A percentile compares a stretch with the other conserved stretches of the same genome.
Evolutionary conservation across 2,888 invertebrate genomes (phyloP).

Genomic region (Oscheius sp.): DNA sequence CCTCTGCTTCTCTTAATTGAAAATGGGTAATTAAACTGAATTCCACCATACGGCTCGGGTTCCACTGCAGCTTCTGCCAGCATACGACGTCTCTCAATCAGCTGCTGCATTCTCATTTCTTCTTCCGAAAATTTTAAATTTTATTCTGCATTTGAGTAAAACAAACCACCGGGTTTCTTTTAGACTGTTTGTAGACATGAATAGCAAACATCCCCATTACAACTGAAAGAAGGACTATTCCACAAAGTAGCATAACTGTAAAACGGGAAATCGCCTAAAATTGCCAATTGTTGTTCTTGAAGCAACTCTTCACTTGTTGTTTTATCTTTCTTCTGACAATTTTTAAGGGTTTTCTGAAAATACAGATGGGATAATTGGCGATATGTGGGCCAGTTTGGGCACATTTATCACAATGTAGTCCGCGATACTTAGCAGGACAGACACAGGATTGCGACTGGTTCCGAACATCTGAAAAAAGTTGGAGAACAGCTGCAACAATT

Average conservation of each 20-base stretch:
- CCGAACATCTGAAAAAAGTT: constrained; percentile 38
- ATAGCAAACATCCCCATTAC: constrained; percentile 6
- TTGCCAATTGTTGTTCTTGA: neutral
- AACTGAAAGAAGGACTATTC: neutral
- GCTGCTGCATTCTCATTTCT: constrained; percentile 9
- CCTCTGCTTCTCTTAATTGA: constrained; percentile 9
- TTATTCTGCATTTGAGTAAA: neutral
- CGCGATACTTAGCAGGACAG: constrained; percentile 61
- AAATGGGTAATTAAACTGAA: neutral
- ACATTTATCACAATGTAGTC: constrained; percentile 61
- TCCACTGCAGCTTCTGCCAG: constrained; percentile 23
- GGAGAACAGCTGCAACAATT: constrained; percentile 9
- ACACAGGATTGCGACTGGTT: constrained; percentile 54
- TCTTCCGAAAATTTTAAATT: constrained; percentile 10
- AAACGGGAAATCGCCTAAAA: constrained; percentile 22
- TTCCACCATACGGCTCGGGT: constrained; percentile 1
- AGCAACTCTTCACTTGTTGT: constrained; percentile 22
- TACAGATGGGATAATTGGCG: constrained; percentile 41
- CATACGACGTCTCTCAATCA: constrained; percentile 15
- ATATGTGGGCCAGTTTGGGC: constrained; percentile 33
- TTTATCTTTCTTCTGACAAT: constrained; percentile 4
- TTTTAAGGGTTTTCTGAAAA: constrained; percentile 6
- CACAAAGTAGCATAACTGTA: constrained; percentile 4
- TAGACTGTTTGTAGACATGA: constrained; percentile 6
- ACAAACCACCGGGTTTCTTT: constrained; percentile 18